Evolutionary conservation across 2,888 invertebrate species (phyloP).

Genomic region (Dendrolimus pini): DNA sequence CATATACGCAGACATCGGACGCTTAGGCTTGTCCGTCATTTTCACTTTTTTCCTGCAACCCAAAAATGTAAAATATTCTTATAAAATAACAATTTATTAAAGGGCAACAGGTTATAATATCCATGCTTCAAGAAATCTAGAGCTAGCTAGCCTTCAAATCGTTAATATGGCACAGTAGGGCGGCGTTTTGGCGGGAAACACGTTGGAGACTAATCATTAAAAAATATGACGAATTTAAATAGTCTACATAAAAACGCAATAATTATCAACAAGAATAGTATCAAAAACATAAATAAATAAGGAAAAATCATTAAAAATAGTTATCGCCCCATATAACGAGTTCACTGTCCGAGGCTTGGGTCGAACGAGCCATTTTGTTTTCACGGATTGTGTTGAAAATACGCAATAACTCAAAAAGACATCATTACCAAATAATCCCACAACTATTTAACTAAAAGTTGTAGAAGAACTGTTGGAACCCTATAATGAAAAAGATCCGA

Average conservation of each 20-base stretch:
- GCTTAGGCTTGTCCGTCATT: constrained; percentile 94
- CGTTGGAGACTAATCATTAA: constrained; percentile 27
- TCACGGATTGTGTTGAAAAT: constrained; percentile 72
- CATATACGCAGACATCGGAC: constrained; percentile 95
- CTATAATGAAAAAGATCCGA: constrained; percentile 66
- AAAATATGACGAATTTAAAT: constrained; percentile 17
- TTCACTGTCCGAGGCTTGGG: constrained; percentile 73
- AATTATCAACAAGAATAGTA: constrained; percentile 15
- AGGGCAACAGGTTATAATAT: constrained; percentile 44
- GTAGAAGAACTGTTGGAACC: constrained; percentile 67
- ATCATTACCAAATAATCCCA: constrained; percentile 62
- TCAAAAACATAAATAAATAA: constrained; percentile 20
- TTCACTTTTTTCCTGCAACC: constrained; percentile 76
- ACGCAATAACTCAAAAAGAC: constrained; percentile 68
- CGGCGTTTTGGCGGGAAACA: constrained; percentile 76
- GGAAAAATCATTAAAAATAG: constrained; percentile 39
- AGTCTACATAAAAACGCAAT: constrained; percentile 19
- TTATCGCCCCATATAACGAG: constrained; percentile 69
- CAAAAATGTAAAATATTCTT: constrained; percentile 23
- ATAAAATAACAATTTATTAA: constrained; percentile 22
- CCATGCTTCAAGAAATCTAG: constrained; percentile 32
- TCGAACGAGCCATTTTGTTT: constrained; percentile 77
- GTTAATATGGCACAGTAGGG: constrained; percentile 44
- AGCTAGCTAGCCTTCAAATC: constrained; percentile 38
- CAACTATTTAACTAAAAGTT: constrained; percentile 57